A percentile compares a stretch with the other conserved stretches of the same genome.
These are phyloP conservation scores for Pandemis cinnamomeana DNA, from an alignment of 2,888 invertebrate genomes.

Conservation along the genomic window DNA sequence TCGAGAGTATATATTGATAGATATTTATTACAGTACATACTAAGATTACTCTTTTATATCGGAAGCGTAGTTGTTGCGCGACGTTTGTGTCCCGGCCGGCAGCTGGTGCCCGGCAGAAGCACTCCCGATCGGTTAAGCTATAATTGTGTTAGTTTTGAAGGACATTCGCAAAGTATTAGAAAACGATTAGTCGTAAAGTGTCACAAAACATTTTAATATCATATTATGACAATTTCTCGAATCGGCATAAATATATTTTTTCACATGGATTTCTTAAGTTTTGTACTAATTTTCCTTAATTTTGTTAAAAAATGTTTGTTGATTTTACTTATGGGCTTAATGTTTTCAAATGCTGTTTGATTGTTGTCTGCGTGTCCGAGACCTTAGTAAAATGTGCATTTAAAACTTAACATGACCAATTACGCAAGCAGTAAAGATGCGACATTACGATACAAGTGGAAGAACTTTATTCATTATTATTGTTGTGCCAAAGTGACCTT, in stretches of 20 bases:
- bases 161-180: conserved; percentile 22
- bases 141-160: conserved; percentile 23
- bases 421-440: conserved; percentile 71
- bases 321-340: conserved; percentile 49
- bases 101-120: conserved; percentile 50
- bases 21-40: conserved; percentile 75
- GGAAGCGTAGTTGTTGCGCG: conserved; percentile 60
- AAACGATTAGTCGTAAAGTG: conserved; percentile 30
- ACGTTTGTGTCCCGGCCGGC: conserved; percentile 60
- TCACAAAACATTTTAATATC: conserved; percentile 25
- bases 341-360: conserved; percentile 59
- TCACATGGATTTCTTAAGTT: conserved; percentile 22
- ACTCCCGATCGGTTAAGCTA: conserved; percentile 44
- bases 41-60: conserved; percentile 70
- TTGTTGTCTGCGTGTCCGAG: conserved; percentile 62
- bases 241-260: conserved; percentile 25
- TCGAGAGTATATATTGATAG: conserved; percentile 79
- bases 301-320: conserved; percentile 45
- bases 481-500: conserved; percentile 62
- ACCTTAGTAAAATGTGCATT: conserved; percentile 69
- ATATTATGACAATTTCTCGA: conserved; percentile 33
- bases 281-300: conserved; percentile 44
- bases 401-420: conserved; percentile 59
- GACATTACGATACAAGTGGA: conserved; percentile 51
- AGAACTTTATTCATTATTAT: conserved; percentile 55